Conservation (phyloP, 2,113 vertebrate genomes). For the Panthera uncia region DNA sequence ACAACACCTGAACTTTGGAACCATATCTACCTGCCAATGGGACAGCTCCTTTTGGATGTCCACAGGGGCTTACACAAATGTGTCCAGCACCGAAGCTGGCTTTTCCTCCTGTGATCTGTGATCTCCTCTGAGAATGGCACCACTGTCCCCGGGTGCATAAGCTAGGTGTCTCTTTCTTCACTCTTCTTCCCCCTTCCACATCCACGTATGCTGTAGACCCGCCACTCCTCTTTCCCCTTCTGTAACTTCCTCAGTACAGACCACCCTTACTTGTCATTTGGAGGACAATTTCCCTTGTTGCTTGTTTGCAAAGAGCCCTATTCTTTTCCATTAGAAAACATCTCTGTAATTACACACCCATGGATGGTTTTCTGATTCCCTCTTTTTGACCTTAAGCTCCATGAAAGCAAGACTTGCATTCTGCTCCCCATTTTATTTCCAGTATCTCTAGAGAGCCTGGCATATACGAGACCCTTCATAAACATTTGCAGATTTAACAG, state of each 20-base stretch:
- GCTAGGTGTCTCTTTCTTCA: background rate
- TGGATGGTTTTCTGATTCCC: background rate
- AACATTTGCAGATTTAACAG: background rate
- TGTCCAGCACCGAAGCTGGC: background rate
- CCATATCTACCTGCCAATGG: background rate
- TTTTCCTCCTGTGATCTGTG: background rate
- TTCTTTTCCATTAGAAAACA: background rate
- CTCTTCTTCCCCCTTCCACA: background rate
- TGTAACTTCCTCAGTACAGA: background rate
- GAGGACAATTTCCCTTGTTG: background rate
- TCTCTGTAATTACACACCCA: background rate
- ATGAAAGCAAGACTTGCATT: background rate
- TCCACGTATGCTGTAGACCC: fast-evolving
- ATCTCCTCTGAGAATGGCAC: too few species aligned
- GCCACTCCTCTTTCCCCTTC: background rate
- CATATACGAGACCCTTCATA: background rate
- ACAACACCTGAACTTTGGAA: background rate
- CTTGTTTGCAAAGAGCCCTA: background rate
- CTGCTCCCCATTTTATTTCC: background rate
- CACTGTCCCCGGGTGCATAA: background rate
- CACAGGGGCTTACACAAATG: background rate
- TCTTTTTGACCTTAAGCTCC: background rate
- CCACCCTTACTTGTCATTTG: background rate
- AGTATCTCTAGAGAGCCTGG: background rate
- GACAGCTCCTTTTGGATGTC: background rate